phyloP scores from a whole-genome alignment of 2,888 invertebrate genomes.

The Sialis fuliginosa region DNA sequence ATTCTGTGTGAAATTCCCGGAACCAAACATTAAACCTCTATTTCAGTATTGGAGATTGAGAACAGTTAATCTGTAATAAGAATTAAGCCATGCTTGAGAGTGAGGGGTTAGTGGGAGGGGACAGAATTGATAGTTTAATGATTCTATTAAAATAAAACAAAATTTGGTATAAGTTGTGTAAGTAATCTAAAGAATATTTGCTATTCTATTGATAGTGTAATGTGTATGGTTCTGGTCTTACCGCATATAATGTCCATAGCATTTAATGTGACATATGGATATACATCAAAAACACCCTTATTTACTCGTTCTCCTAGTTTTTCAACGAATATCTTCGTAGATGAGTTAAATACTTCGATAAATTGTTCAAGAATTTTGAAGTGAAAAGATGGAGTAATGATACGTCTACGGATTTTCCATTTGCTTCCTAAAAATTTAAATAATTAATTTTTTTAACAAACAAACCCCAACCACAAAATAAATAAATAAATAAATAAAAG shows the following conservation, averaged over 20 bases:
- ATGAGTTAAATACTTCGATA: conserved; percentile 47
- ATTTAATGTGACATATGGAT: conserved; percentile 39
- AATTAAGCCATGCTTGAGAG: too few species aligned
- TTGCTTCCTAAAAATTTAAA: conserved; percentile 23
- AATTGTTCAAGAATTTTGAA: conserved; percentile 60
- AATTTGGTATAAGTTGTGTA: too few species aligned
- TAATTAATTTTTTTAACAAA: background rate
- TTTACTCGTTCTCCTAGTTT: conserved; percentile 27
- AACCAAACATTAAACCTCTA: too few species aligned
- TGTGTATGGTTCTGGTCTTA: conserved; percentile 19
- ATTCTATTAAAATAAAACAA: too few species aligned
- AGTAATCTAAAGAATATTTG: too few species aligned
- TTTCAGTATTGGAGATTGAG: too few species aligned
- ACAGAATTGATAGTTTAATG: too few species aligned
- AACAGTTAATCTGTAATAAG: too few species aligned
- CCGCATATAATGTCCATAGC: conserved; percentile 45
- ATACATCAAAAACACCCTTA: conserved; percentile 34
- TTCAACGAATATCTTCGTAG: conserved; percentile 34
- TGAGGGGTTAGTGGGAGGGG: too few species aligned
- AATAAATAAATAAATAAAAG: background rate
- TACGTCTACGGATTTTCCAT: conserved; percentile 50
- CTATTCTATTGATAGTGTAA: too few species aligned
- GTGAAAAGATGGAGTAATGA: conserved; percentile 64
- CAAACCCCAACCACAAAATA: background rate
- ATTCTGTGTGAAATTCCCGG: too few species aligned